phyloP scores from a whole-genome alignment of 2,888 invertebrate species.

The Neria commutata region DNA sequence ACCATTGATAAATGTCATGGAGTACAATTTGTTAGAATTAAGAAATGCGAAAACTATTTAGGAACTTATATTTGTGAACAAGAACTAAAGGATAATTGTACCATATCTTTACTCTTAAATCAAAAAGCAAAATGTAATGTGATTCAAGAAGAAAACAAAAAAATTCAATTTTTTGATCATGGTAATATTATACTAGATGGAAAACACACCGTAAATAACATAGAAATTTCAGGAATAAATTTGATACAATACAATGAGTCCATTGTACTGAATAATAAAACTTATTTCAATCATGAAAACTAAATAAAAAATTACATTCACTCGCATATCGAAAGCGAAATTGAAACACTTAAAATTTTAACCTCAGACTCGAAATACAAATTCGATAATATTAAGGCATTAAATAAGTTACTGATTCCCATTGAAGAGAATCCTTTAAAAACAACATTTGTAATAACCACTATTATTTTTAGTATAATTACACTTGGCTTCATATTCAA shows the following conservation, averaged over 20 bases:
- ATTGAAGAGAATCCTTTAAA: not conserved
- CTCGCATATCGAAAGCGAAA: not conserved
- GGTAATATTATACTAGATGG: not conserved
- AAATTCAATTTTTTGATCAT: not conserved
- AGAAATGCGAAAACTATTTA: not conserved
- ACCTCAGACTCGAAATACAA: not conserved
- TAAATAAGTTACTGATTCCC: not conserved
- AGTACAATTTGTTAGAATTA: not conserved
- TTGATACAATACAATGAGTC: too few relatives aligned
- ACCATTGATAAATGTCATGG: not conserved
- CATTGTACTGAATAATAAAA: not conserved
- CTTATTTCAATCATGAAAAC: not conserved
- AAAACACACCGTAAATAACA: not conserved
- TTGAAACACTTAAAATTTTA: not conserved
- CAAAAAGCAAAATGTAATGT: not conserved
- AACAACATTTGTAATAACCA: not conserved
- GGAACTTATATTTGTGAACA: too few relatives aligned
- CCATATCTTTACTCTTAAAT: not conserved
- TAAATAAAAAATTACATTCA: not conserved
- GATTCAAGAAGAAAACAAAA: not conserved
- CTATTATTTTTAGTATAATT: not conserved
- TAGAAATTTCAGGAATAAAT: not conserved
- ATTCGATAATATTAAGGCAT: not conserved
- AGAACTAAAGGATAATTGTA: not conserved
- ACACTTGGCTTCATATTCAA: too few relatives aligned